phyloP scores from a whole-genome alignment of 2,113 vertebrate species.

The Pteropus alecto region DNA sequence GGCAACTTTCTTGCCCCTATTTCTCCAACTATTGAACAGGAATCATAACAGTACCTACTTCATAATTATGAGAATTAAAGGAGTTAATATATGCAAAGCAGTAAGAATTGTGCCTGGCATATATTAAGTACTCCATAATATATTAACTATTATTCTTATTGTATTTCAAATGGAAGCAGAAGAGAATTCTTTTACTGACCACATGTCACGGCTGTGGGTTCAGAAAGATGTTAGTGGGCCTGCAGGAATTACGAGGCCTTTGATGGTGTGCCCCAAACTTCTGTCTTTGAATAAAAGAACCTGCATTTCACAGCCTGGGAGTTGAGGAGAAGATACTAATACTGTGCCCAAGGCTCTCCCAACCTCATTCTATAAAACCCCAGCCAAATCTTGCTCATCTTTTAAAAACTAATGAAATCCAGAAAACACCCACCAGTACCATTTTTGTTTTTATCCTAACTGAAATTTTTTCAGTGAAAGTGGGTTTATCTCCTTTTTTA shows the following conservation, averaged over 20 bases:
- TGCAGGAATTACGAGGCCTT: not conserved
- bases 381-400: not conserved
- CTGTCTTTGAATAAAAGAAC: not conserved
- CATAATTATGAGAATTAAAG: not conserved
- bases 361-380: not conserved
- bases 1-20: not conserved
- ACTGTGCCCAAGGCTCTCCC: not conserved
- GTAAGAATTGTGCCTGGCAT: not conserved
- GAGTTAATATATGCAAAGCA: not conserved
- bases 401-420: not conserved
- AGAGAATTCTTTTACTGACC: not conserved
- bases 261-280: not conserved
- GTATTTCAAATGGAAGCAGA: not conserved
- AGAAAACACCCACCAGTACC: not conserved
- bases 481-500: not conserved
- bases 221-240: not conserved
- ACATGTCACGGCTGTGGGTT: not conserved
- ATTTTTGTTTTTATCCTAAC: not conserved
- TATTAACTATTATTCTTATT: not conserved
- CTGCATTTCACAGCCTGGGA: not conserved
- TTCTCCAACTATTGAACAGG: not conserved
- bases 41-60: not conserved
- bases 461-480: slow-evolving; percentile 33
- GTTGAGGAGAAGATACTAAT: not conserved
- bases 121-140: not conserved